Evolutionary conservation across 2,888 invertebrate species (phyloP).

Genomic region (Minunthozetes semirufus): DNA sequence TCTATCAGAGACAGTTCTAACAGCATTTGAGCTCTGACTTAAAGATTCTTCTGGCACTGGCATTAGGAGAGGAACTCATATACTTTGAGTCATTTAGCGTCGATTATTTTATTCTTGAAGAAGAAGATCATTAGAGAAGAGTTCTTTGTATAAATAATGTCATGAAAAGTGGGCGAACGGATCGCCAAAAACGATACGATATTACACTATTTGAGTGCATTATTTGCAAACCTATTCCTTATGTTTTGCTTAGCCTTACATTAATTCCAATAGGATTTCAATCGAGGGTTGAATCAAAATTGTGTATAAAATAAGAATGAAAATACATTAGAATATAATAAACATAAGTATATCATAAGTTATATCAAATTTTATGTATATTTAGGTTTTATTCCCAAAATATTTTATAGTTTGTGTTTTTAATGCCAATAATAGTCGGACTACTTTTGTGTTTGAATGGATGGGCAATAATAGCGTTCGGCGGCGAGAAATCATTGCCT

Average conservation of each 20-base stretch:
- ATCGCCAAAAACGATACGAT: not conserved
- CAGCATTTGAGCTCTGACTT: too few relatives aligned
- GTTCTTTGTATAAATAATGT: not conserved
- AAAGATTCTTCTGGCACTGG: too few relatives aligned
- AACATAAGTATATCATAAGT: not conserved
- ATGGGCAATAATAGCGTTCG: not conserved
- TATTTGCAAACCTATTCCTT: not conserved
- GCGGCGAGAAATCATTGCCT: slow-evolving; percentile 6
- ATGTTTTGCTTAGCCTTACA: not conserved
- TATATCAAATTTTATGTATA: not conserved
- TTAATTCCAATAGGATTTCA: not conserved
- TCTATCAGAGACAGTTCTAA: too few relatives aligned
- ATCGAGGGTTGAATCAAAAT: not conserved
- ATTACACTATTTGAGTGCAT: not conserved
- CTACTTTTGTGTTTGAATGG: not conserved
- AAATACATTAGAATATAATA: not conserved
- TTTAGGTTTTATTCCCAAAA: not conserved
- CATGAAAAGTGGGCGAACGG: not conserved
- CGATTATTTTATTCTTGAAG: not conserved
- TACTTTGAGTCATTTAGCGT: not conserved
- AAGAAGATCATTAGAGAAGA: not conserved
- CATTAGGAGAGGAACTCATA: not conserved
- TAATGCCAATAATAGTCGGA: not conserved
- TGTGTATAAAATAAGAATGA: not conserved
- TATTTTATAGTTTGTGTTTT: not conserved